phyloP scores from a whole-genome alignment of 2,888 invertebrate genomes.

The Catocala sponsa region DNA sequence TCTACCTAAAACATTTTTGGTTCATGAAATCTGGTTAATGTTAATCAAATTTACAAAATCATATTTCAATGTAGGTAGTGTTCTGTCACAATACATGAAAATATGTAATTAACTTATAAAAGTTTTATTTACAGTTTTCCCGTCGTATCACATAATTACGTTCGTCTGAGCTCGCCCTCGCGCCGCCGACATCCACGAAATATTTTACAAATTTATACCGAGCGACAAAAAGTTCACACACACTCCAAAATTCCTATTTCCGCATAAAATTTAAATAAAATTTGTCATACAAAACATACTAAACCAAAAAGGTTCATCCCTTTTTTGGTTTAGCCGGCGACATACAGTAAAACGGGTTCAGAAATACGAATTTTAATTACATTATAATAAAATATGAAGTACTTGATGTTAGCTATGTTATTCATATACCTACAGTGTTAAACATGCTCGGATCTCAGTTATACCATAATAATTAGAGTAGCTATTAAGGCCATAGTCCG shows the following conservation, averaged over 20 bases:
- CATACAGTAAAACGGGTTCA: constrained; percentile 5
- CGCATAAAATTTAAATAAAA: constrained; percentile 50
- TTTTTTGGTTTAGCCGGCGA: constrained; percentile 31
- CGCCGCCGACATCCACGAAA: constrained; percentile 21
- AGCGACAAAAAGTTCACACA: constrained; percentile 35
- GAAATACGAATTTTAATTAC: too few species aligned
- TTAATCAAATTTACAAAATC: not conserved
- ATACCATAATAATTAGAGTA: too few species aligned
- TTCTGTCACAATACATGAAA: constrained; percentile 12
- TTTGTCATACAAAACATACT: constrained; percentile 26
- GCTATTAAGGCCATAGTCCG: too few species aligned
- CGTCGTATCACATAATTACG: constrained; percentile 32
- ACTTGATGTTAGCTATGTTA: too few species aligned
- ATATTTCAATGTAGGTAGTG: constrained; percentile 2
- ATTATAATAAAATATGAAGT: too few species aligned
- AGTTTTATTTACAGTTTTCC: constrained; percentile 36
- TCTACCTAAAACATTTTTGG: too few species aligned
- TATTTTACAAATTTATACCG: constrained; percentile 36
- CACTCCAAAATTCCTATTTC: constrained; percentile 38
- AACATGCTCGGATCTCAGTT: too few species aligned
- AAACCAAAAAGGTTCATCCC: constrained; percentile 14
- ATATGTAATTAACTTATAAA: constrained; percentile 32
- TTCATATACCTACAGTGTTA: too few species aligned
- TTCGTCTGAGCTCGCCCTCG: constrained; percentile 16
- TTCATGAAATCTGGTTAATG: too few species aligned